A percentile compares a stretch with the other conserved stretches of the same genome.
Conservation (phyloP, 2,888 invertebrate genomes). For the Carpatolechia fugitivella region DNA sequence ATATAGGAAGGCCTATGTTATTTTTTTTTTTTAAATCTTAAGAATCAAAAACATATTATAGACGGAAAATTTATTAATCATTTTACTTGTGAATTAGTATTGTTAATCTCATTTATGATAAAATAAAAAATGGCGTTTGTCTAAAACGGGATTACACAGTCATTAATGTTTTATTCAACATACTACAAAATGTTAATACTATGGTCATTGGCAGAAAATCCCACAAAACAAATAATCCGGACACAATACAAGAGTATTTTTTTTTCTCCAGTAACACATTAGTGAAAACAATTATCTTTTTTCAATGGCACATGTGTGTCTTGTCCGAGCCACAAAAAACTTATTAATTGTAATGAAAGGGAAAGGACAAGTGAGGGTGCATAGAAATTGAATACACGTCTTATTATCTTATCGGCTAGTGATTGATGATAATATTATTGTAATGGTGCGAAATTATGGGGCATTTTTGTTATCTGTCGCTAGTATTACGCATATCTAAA, state of each 20-base stretch:
- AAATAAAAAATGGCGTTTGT: too few species aligned
- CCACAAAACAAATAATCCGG: conserved; percentile 18
- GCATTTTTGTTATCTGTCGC: conserved; percentile 22
- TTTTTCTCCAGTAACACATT: conserved; percentile 14
- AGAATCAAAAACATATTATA: too few species aligned
- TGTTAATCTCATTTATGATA: too few species aligned
- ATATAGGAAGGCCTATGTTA: too few species aligned
- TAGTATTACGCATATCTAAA: conserved; percentile 16
- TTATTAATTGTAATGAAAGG: conserved; percentile 50
- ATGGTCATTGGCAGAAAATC: not conserved
- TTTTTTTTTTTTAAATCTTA: too few species aligned
- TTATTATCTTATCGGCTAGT: conserved; percentile 64
- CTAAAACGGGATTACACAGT: too few species aligned
- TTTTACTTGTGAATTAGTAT: too few species aligned
- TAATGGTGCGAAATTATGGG: conserved; percentile 46
- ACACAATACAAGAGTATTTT: not conserved
- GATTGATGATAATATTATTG: conserved; percentile 56
- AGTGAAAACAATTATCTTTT: conserved; percentile 26
- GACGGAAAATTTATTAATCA: too few species aligned
- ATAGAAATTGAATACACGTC: conserved; percentile 63
- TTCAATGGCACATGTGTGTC: conserved; percentile 51
- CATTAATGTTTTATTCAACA: too few species aligned
- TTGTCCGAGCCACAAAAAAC: conserved; percentile 47
- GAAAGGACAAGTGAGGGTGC: conserved; percentile 50
- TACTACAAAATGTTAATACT: not conserved